Base-by-base conservation (phyloP, 2,888 invertebrate genomes). In the Drosophila testacea region DNA sequence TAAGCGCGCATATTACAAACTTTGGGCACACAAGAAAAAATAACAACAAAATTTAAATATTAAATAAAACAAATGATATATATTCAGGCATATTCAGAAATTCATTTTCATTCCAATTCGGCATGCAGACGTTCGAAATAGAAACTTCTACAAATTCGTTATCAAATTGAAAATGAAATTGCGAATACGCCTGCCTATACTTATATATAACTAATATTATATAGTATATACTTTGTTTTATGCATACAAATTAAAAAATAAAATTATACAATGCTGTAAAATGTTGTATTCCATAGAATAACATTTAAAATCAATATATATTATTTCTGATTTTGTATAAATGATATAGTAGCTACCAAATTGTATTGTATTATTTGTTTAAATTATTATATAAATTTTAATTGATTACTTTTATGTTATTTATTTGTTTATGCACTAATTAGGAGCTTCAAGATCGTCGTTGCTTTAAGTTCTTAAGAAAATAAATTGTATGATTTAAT, bases 381-480 rank as follows among this genome's bases (percentile, higher is more conserved):
- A 38, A 34, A 51, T 65, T 70, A 51, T 55, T 64, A 52, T 10
- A 11, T 22, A 22, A 22, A 22, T 11, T 22, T 27, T 10, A 67
- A 66, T 69, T 48, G 50, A 57, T 69, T 56, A 44, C 48, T 62
- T 64, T 39, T 67, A 74, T 62, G 64, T 70, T 74, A 64, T 68
- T 73, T 69, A 73, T 76, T 86, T 69, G 69, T 77, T 79, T 87
- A 89, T 81, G 77, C 79, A 75, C 87, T 89, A 88, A 83, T 79
- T 88, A 88, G 90, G 88, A 90, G 88, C 90, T 88, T 89, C 73
- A 84, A 88, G 90, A 88, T 88, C 88, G 88, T 88, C 88, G 88
- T 88, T 89, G 86, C 73, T 84, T 84, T 83, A 83, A 73, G 60
- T 80, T 78, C 83, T 88, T 83, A 88, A 76, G 67, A 71, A 78